Evolutionary conservation across 2,797 vertebrate genomes (phyloP).

Genomic region (Sylvilagus floridanus): DNA sequence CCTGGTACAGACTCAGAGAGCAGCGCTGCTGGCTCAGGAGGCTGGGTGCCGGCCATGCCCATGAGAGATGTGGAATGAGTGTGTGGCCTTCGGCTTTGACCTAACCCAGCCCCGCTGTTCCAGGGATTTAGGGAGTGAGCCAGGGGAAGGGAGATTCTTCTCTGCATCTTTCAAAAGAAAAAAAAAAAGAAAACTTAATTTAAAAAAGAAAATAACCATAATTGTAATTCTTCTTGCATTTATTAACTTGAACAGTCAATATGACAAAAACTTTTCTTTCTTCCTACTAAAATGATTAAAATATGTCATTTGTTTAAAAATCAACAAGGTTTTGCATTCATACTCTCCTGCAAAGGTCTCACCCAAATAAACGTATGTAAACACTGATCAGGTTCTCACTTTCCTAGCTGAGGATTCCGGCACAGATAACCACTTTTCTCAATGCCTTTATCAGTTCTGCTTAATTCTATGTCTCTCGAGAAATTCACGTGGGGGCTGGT

Average conservation of each 20-base stretch:
- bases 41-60: no score
- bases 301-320: constrained; percentile 55
- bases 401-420: constrained; percentile 30
- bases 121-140: no score
- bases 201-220: neutral
- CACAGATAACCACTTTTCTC: constrained; percentile 1
- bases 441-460: constrained; percentile 42
- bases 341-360: constrained; percentile 15
- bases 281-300: constrained; percentile 46
- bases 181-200: no score
- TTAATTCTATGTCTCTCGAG: neutral
- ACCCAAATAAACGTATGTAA: constrained; percentile 53
- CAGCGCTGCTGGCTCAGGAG: no score
- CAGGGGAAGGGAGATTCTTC: no score
- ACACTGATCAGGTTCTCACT: neutral
- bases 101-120: no score
- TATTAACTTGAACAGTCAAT: constrained; percentile 13
- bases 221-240: neutral
- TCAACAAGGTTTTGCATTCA: constrained; percentile 49
- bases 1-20: no score
- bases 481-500: no score
- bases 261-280: constrained; percentile 2
- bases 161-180: no score
- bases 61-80: no score
- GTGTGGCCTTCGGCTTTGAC: no score